These are phyloP conservation scores for Rallus crepitans DNA, from an alignment of 2,797 vertebrate genomes.

Conservation along the genomic window DNA sequence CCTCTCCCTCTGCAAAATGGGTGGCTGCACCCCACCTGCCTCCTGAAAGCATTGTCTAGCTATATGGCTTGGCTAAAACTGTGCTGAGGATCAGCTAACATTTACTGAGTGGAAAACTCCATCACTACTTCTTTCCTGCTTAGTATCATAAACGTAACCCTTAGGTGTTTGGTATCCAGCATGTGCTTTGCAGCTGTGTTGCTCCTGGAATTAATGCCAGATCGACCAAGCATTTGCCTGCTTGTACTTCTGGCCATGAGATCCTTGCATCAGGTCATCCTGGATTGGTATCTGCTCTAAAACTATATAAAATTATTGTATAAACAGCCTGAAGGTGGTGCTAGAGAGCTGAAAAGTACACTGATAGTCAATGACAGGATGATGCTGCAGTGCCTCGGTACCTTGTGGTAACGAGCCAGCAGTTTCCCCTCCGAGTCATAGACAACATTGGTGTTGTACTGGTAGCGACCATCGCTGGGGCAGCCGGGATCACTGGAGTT, in stretches of 20 bases:
- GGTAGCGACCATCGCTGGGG: constrained; percentile 69
- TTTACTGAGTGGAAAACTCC: background rate
- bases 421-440: constrained; percentile 74
- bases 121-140: background rate
- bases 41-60: background rate
- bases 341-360: background rate
- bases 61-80: background rate
- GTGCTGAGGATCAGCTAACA: accelerated
- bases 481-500: constrained; percentile 17
- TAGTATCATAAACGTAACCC: background rate
- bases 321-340: background rate
- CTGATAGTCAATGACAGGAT: background rate
- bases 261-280: background rate
- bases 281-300: background rate
- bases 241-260: background rate
- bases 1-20: background rate
- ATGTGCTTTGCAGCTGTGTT: background rate
- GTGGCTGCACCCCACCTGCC: background rate
- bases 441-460: constrained; percentile 77
- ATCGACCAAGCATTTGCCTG: background rate
- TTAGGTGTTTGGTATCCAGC: background rate
- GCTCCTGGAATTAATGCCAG: background rate
- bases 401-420: constrained; percentile 82
- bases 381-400: background rate
- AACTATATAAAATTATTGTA: background rate